Percentiles rank a stretch among this genome's conserved stretches.
Conservation (phyloP, 2,113 vertebrate species). For the Corythornis cristatus region DNA sequence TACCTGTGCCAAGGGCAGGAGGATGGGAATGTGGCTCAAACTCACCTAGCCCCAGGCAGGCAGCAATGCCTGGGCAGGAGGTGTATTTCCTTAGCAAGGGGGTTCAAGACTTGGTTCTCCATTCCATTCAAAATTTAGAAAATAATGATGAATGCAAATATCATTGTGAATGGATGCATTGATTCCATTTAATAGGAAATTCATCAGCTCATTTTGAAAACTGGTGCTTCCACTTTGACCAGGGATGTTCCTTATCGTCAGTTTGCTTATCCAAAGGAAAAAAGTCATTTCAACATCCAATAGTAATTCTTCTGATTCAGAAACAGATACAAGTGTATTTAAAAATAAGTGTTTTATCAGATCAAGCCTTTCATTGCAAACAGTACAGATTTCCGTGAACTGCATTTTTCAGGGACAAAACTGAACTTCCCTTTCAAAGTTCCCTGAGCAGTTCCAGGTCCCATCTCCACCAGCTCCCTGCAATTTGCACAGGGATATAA, state of each 20-base stretch:
- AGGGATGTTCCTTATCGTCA: neutral
- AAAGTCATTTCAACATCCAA: neutral
- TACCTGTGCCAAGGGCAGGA: neutral
- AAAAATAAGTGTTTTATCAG: neutral
- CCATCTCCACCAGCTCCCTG: rapidly evolving
- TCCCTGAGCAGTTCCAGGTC: neutral
- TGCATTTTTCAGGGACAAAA: neutral
- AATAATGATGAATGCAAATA: neutral
- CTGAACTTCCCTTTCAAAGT: neutral
- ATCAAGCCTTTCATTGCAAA: neutral
- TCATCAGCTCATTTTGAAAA: neutral
- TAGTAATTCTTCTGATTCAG: neutral
- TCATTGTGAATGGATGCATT: neutral
- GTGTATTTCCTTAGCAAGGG: neutral
- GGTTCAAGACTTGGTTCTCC: neutral
- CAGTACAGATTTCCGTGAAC: neutral
- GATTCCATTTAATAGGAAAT: neutral
- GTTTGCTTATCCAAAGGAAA: neutral
- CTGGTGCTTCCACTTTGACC: neutral
- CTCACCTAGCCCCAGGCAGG: neutral
- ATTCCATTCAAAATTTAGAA: neutral
- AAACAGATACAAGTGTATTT: neutral
- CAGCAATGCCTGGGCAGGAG: neutral
- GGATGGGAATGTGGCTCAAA: neutral
- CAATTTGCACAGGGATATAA: neutral